Evolutionary conservation across 1,140 invertebrate genomes (phyloP), one percentile per base, ranked within the genome.

Genomic region (Caenorhabditis tropicalis): DNA sequence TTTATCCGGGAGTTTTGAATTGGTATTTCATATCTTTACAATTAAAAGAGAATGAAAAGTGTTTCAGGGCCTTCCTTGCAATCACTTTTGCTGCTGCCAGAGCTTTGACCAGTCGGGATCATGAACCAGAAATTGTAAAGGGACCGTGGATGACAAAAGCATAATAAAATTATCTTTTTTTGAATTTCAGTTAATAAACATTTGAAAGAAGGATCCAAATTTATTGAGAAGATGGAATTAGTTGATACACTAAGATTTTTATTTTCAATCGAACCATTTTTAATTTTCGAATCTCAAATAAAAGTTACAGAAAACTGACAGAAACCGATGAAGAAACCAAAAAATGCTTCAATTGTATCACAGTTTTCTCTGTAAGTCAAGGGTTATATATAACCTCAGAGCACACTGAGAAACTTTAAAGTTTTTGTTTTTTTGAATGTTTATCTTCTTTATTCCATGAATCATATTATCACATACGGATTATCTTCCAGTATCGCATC

Each of bases 1-100:
- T 84, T 15, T 60, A 79, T 36, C 86, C 86, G 7, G 58, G 56
- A 21, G 10, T 87, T 21, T 56, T 84, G 21, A 87, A 87, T 36
- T 87, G 51, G 48, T 56, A 6, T 6, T 16, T 16, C 15, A n/a
- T 2, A 19, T 49, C 21, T 49, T 31, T 1, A 19, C 24, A 33
- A 21, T 49, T 21, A 0, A 74, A 16, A 27, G 12, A 56, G 39
- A 6, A 12, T 0, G 12, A 19, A 10, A 6, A 56, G 9, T 46
- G 6, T 43, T 74, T 24, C 65, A 74, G 65, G 65, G 36, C 36
- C 12, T 74, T 74, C 65, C 65, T 74, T 43, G 65, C 21, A 5
- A 31, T 74, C 16, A 74, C 65, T 12, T 43, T 74, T 10, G 33
- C 15, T 19, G 36, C 36, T 16, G 65, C 65, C 9, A 74, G 65